Base-by-base conservation (phyloP, 1,140 invertebrate species). In the Homarus americanus region DNA sequence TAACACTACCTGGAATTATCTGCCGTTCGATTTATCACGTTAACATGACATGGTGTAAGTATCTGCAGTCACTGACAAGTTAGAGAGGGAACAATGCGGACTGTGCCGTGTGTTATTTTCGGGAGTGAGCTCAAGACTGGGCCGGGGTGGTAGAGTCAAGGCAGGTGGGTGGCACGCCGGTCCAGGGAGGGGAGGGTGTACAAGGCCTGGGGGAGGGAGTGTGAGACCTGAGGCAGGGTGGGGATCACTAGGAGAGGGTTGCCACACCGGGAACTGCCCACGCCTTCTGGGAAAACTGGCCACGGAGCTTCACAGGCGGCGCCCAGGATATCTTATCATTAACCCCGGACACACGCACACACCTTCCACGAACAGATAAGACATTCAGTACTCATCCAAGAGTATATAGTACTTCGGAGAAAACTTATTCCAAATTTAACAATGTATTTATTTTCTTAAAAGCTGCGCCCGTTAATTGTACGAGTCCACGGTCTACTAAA, bases 221-320 rank as follows among this genome's bases (percentile, higher is more conserved):
- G 17, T 9, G 72, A 32, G 72, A 24, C 12, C 36, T 9, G 34
- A n/a, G 36, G 36, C 4, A 7, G 24, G 15, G 4, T 28, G 28
- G 63, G 63, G 5, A 28, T 24, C 4, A 28, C n/a, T 1, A 28
- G n/a, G 63, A 12, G 53, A 58, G 53, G 20, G 53, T 58, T 58
- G 53, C 53, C 53, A 58, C 63, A 69, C 63, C 5, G 63, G n/a
- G n/a, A 69, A 69, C 28, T 69, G 28, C 63, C 63, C 63, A 69
- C n/a, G 63, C n/a, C 63, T 49, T 49, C 44, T 28, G 63, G n/a
- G 63, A 32, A 32, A 69, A 69, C n/a, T 69, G n/a, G n/a, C 63
- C 63, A 69, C 63, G 28, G 63, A 69, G 5, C 63, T 32, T 32
- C n/a, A 7, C 5, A 12, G 63, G 53, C 44, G 12, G n/a, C n/a